These are phyloP conservation scores for Nothobranchius furzeri DNA, from an alignment of 2,113 vertebrate genomes.

Conservation along the genomic window DNA sequence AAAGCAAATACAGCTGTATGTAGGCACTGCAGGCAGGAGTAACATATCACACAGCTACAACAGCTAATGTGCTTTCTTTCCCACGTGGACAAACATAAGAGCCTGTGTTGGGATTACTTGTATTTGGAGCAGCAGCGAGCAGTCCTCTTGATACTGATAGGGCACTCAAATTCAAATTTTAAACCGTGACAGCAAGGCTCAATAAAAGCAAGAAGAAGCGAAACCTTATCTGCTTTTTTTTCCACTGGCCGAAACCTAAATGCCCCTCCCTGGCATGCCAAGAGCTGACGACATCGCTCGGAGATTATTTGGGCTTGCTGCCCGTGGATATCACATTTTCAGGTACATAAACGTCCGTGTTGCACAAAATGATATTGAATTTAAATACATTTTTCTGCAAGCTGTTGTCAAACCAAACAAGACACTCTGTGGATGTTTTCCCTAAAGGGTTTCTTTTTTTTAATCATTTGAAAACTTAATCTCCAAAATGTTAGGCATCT, in stretches of 20 bases:
- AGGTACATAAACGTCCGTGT: constrained; percentile 27
- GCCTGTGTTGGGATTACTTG: constrained; percentile 26
- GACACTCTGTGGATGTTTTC: constrained; percentile 14
- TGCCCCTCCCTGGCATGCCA: constrained; percentile 25
- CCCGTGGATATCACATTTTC: constrained; percentile 40
- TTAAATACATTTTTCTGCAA: constrained; percentile 41
- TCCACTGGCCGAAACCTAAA: constrained; percentile 41
- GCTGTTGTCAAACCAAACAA: constrained; percentile 37
- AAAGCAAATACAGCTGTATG: constrained; percentile 63
- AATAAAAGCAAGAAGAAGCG: constrained; percentile 45
- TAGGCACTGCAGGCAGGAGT: constrained; percentile 25
- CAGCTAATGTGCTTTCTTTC: constrained; percentile 35
- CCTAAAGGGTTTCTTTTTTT: constrained; percentile 8
- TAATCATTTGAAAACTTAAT: constrained; percentile 34
- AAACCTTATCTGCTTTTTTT: constrained; percentile 56
- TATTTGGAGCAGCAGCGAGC: constrained; percentile 6
- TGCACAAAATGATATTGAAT: constrained; percentile 35
- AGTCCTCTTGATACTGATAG: not conserved
- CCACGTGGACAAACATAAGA: constrained; percentile 21
- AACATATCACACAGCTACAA: constrained; percentile 27
- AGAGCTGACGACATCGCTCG: constrained; percentile 48
- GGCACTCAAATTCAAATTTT: constrained; percentile 59
- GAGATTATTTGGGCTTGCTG: constrained; percentile 25
- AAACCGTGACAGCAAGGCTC: constrained; percentile 44
- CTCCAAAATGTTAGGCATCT: constrained; percentile 46